Conservation (phyloP, 2,888 invertebrate genomes). For the Xylota sylvarum region DNA sequence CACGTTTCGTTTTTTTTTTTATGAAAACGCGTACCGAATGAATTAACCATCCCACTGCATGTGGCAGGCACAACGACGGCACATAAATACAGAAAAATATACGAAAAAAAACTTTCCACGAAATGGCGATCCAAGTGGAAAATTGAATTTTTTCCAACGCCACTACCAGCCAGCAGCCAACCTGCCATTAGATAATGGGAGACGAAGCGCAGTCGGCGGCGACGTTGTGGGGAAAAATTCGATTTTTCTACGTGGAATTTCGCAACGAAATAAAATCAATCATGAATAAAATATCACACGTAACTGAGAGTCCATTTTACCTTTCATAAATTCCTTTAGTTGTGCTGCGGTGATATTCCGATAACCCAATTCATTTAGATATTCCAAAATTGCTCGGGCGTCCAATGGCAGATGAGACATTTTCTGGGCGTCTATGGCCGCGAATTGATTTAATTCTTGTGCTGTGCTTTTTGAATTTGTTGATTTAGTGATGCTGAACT, state of each 20-base stretch:
- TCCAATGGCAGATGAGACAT: conserved; percentile 86
- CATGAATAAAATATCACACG: conserved; percentile 56
- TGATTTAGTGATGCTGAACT: neutral
- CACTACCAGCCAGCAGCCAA: conserved; percentile 43
- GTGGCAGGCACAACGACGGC: conserved; percentile 34
- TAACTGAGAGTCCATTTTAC: conserved; percentile 84
- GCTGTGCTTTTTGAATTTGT: conserved; percentile 8
- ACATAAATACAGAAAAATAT: conserved; percentile 71
- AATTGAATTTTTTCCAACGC: conserved; percentile 75
- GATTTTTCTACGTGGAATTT: conserved; percentile 48
- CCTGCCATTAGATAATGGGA: conserved; percentile 76
- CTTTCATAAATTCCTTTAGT: conserved; percentile 92
- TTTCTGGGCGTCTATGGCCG: conserved; percentile 78
- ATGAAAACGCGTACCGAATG: conserved; percentile 73
- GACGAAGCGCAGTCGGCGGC: conserved; percentile 55
- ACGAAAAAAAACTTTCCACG: conserved; percentile 69
- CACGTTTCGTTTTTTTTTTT: conserved; percentile 34
- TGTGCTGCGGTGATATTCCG: conserved; percentile 90
- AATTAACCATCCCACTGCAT: conserved; percentile 75
- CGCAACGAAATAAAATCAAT: conserved; percentile 39
- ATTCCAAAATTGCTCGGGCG: conserved; percentile 90
- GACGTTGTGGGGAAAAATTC: conserved; percentile 36
- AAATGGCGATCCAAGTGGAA: conserved; percentile 75
- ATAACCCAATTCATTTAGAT: conserved; percentile 91
- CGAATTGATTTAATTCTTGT: conserved; percentile 25